These are phyloP conservation scores for Apodemia mormo DNA, from an alignment of 2,888 invertebrate species.

Conservation along the genomic window DNA sequence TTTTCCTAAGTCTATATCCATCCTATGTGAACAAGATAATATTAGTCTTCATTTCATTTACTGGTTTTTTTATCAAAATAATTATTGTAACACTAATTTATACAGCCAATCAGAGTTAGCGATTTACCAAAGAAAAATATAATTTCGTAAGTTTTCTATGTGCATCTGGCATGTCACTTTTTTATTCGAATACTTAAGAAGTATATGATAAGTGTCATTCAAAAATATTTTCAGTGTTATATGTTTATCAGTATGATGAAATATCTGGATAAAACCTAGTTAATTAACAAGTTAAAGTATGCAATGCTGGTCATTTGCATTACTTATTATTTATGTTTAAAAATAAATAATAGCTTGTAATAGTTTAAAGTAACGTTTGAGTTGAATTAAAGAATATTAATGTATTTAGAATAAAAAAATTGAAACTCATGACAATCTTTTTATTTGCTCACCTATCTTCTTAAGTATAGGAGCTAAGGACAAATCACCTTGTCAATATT, in stretches of 20 bases:
- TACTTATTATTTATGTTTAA: conserved; percentile 79
- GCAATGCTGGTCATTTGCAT: conserved; percentile 81
- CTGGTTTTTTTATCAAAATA: background rate
- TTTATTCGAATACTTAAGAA: conserved; percentile 44
- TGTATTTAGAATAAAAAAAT: conserved; percentile 82
- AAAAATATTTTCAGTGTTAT: conserved; percentile 42
- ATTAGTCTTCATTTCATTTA: background rate
- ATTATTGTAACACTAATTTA: background rate
- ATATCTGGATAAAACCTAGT: conserved; percentile 75
- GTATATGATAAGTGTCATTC: conserved; percentile 42
- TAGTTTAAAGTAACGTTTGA: conserved; percentile 81
- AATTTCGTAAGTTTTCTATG: conserved; percentile 43
- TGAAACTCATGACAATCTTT: conserved; percentile 59
- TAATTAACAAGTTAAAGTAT: conserved; percentile 76
- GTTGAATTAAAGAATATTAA: conserved; percentile 81
- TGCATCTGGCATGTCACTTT: conserved; percentile 47
- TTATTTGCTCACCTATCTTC: background rate
- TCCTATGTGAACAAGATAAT: background rate
- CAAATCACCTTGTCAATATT: too few relatives aligned
- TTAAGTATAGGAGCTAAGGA: too few relatives aligned
- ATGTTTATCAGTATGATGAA: conserved; percentile 69
- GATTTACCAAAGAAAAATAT: conserved; percentile 47
- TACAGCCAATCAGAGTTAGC: conserved; percentile 35
- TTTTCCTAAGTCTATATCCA: background rate
- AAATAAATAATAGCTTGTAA: conserved; percentile 77